Evolutionary conservation across 2,797 vertebrate species (phyloP).

Genomic region (Gallinago nigripennis): DNA sequence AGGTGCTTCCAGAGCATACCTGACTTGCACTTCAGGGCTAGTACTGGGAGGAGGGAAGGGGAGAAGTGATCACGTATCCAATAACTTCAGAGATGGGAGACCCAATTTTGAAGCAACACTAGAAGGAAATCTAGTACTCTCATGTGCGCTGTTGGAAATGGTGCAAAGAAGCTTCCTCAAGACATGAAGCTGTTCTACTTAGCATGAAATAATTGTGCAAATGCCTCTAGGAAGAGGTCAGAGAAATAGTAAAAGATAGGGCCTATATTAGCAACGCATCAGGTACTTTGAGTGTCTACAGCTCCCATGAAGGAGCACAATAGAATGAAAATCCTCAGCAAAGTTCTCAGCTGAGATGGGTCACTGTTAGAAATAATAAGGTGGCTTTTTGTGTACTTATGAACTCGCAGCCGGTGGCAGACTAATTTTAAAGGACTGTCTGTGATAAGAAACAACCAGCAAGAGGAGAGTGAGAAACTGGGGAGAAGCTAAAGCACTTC

Average conservation of each 20-base stretch:
- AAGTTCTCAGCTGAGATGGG: background rate
- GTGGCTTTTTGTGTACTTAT: background rate
- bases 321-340: background rate
- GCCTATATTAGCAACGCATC: background rate
- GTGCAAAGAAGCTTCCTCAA: background rate
- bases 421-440: background rate
- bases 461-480: conserved; percentile 39
- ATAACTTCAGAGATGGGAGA: background rate
- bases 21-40: background rate
- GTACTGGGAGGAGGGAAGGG: background rate
- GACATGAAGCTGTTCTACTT: background rate
- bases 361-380: background rate
- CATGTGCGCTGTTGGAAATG: background rate
- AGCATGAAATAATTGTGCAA: background rate
- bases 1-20: background rate
- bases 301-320: background rate
- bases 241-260: background rate
- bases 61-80: fast-evolving
- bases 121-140: background rate
- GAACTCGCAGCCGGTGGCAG: background rate
- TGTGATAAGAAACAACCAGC: background rate
- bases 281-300: background rate
- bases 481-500: conserved; percentile 19
- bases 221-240: background rate
- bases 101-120: background rate